Percentiles rank a stretch among this genome's conserved stretches.
Conservation (phyloP, 1,140 invertebrate species). For the Bombus polaris region DNA sequence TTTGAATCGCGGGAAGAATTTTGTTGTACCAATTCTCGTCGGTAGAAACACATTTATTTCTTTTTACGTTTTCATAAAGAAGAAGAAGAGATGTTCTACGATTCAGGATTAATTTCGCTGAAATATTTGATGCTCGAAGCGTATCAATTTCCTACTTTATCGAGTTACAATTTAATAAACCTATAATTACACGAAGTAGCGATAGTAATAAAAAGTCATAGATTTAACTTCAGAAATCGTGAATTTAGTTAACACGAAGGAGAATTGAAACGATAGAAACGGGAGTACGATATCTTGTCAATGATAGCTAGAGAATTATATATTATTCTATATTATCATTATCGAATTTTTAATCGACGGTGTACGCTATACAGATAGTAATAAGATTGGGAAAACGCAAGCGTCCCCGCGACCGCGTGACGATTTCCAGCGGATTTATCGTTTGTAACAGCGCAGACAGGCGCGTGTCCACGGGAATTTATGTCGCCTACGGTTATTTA, state of each 20-base stretch:
- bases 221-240: neutral
- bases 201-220: neutral
- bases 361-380: neutral
- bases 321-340: neutral
- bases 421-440: conserved; percentile 27
- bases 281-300: too few species aligned
- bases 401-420: neutral
- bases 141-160: too few species aligned
- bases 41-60: too few species aligned
- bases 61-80: too few species aligned
- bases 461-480: conserved; percentile 19
- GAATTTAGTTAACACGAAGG: neutral
- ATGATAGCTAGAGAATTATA: too few species aligned
- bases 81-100: too few species aligned
- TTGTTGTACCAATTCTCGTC: too few species aligned
- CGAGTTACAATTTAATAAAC: too few species aligned
- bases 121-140: too few species aligned
- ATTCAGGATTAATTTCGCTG: too few species aligned
- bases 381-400: neutral
- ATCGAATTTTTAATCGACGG: neutral
- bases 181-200: too few species aligned
- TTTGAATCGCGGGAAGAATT: too few species aligned
- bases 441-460: neutral
- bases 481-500: conserved; percentile 37
- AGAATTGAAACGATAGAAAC: neutral